phyloP scores from a whole-genome alignment of 2,797 vertebrate genomes.

The Fistularia tabacaria region DNA sequence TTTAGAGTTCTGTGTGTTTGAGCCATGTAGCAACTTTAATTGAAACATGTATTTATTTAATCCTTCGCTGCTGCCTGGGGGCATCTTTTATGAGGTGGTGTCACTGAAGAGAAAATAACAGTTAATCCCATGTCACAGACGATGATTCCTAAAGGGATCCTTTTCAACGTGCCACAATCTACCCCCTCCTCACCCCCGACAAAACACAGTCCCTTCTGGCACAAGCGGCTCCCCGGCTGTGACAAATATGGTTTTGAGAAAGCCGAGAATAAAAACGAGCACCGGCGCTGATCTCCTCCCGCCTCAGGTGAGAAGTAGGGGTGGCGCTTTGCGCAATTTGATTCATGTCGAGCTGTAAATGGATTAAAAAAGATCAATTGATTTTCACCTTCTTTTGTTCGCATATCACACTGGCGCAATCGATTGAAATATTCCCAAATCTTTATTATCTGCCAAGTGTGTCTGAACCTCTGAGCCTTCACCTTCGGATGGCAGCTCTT shows the following conservation, averaged over 20 bases:
- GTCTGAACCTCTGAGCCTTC: conserved; percentile 42
- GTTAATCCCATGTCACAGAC: conserved; percentile 73
- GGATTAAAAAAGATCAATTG: conserved; percentile 64
- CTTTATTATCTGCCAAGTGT: conserved; percentile 46
- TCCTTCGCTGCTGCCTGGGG: conserved; percentile 39
- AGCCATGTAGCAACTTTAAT: conserved; percentile 46
- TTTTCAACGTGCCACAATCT: conserved; percentile 45
- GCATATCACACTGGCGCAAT: conserved; percentile 47
- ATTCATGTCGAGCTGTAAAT: conserved; percentile 62
- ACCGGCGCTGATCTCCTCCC: conserved; percentile 51
- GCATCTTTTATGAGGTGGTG: conserved; percentile 50
- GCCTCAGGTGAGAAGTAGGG: conserved; percentile 56
- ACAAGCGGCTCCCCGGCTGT: conserved; percentile 45
- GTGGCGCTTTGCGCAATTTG: conserved; percentile 55
- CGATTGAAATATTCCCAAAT: conserved; percentile 62
- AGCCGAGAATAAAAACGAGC: conserved; percentile 54
- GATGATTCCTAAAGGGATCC: conserved; percentile 58
- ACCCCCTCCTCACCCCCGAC: too few species aligned
- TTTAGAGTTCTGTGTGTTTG: conserved; percentile 23
- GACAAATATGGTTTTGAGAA: conserved; percentile 64
- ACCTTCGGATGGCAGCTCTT: conserved; percentile 13
- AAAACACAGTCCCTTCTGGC: conserved; percentile 55
- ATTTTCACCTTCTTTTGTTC: conserved; percentile 50
- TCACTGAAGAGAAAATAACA: conserved; percentile 58
- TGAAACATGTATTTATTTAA: conserved; percentile 56